Evolutionary conservation across 2,888 invertebrate species (phyloP).

Genomic region (Trichogramma evanescens): DNA sequence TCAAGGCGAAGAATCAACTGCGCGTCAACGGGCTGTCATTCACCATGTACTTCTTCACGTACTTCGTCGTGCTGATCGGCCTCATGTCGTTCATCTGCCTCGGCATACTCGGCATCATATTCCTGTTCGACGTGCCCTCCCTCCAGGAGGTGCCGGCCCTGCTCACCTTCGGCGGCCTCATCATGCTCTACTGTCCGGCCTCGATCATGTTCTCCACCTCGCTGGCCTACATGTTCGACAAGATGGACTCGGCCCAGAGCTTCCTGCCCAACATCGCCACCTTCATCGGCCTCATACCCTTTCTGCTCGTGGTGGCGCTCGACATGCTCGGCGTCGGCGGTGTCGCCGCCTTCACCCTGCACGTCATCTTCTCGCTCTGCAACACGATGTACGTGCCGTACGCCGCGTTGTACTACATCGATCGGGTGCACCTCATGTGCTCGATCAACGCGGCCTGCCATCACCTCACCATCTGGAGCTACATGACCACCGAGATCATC

Average conservation of each 20-base stretch:
- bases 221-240: conserved; percentile 73
- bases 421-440: conserved; percentile 68
- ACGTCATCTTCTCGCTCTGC: conserved; percentile 64
- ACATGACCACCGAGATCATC: conserved; percentile 66
- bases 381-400: conserved; percentile 78
- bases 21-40: conserved; percentile 74
- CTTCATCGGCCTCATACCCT: conserved; percentile 69
- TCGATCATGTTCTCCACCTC: conserved; percentile 71
- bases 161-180: conserved; percentile 58
- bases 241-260: conserved; percentile 74
- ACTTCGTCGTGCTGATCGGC: conserved; percentile 64
- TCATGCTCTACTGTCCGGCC: conserved; percentile 67
- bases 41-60: conserved; percentile 67
- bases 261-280: conserved; percentile 71
- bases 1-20: conserved; percentile 74
- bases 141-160: conserved; percentile 64
- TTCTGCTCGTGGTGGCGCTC: conserved; percentile 62
- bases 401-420: conserved; percentile 74
- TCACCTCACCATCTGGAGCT: conserved; percentile 58
- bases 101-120: conserved; percentile 57
- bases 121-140: conserved; percentile 64
- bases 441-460: conserved; percentile 63
- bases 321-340: conserved; percentile 67
- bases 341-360: conserved; percentile 62
- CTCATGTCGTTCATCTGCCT: conserved; percentile 64